Evolutionary conservation across 2,888 invertebrate genomes (phyloP).

Genomic region (Amphiduros pacificus): DNA sequence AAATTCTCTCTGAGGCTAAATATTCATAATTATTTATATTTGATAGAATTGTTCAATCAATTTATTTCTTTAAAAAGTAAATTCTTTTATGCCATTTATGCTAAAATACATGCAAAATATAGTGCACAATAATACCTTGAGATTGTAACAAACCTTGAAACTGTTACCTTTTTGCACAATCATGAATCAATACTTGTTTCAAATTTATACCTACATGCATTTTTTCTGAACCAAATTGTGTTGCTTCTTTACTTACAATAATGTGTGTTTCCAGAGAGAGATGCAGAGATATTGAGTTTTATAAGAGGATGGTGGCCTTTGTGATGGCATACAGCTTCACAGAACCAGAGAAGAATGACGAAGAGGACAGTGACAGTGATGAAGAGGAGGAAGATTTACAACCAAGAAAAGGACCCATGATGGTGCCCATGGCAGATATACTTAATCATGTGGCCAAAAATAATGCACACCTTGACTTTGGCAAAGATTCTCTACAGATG

Average conservation of each 20-base stretch:
- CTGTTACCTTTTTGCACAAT: background rate
- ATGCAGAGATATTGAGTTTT: constrained; percentile 43
- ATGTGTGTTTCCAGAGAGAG: background rate
- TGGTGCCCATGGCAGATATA: constrained; percentile 60
- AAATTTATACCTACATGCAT: too few relatives aligned
- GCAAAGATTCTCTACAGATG: constrained; percentile 51
- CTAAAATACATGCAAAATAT: too few relatives aligned
- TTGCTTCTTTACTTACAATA: background rate
- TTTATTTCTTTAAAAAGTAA: too few relatives aligned
- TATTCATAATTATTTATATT: too few relatives aligned
- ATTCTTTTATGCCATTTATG: too few relatives aligned
- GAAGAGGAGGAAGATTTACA: constrained; percentile 36
- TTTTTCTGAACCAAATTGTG: background rate
- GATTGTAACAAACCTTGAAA: too few relatives aligned
- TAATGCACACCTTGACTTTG: constrained; percentile 56
- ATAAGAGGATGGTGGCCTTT: constrained; percentile 58
- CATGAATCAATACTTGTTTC: too few relatives aligned
- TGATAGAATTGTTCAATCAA: too few relatives aligned
- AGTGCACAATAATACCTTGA: too few relatives aligned
- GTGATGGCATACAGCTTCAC: constrained; percentile 61
- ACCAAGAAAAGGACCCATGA: constrained; percentile 47
- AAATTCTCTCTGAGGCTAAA: too few relatives aligned
- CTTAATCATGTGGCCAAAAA: constrained; percentile 57
- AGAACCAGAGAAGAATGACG: constrained; percentile 38
- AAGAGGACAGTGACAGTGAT: constrained; percentile 31